Evolutionary conservation across 1,140 invertebrate species (phyloP), one percentile per base, ranked within the genome.

Genomic region (Drosophila biarmipes): DNA sequence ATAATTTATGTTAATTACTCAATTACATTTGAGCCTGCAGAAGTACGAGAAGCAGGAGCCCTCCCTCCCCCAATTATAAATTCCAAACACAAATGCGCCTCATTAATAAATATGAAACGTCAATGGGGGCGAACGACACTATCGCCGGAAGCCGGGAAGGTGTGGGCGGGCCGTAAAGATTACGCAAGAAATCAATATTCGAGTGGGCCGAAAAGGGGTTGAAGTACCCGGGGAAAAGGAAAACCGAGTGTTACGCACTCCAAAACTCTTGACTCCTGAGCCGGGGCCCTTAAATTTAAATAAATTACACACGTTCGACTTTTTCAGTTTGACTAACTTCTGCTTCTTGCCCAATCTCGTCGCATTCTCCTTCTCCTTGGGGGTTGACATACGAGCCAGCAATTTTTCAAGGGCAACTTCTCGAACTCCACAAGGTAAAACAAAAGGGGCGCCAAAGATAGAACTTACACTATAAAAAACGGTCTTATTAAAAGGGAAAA

Each of bases 1-100:
- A 82, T 91, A 91, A 91, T 91, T 91, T 91, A 91, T 91, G 90
- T 90, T 91, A 91, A 91, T 91, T 91, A 91, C 90, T 91, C 80
- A 91, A 91, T 91, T 91, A 91, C 84, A 91, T 86, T 89, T 84
- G 66, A 61, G 84, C 76, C 78, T 56, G 67, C 64, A 42, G 55
- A 73, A 75, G 73, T 66, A 56, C 38, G 34, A 46, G 57, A 7
- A 43, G n/a, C 43, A 21, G 11, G 27, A 8, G 45, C 45, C 42
- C 67, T 1, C 10, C 43, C 42, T 58, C 64, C 79, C 58, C 76
- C 79, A 89, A 89, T 91, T 91, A 91, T 82, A 91, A 91, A 91
- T 91, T 91, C 90, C 81, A 72, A 90, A 91, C 90, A 87, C 85
- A 91, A 91, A 91, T 90, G 84, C 73, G 89, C 68, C 85, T 85